phyloP scores from a whole-genome alignment of 2,797 vertebrate genomes.

The Hipposideros larvatus region DNA sequence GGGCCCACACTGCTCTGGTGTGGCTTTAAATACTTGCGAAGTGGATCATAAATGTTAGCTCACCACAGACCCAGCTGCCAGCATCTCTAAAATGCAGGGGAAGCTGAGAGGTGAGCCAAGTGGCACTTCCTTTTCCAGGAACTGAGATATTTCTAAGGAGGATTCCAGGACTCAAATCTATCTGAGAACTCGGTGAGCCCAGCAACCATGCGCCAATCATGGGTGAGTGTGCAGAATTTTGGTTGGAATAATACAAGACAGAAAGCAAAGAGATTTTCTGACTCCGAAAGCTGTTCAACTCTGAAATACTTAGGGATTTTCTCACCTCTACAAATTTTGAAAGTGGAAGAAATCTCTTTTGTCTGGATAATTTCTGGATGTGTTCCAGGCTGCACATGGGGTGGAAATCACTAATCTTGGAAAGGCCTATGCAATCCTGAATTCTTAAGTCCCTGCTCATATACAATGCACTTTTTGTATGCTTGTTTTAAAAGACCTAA shows the following conservation, averaged over 20 bases:
- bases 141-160: background rate
- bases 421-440: background rate
- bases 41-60: background rate
- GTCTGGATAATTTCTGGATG: background rate
- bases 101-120: background rate
- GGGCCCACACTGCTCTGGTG: background rate
- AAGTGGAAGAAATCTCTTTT: background rate
- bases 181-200: background rate
- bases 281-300: background rate
- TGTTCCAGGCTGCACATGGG: background rate
- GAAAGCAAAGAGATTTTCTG: background rate
- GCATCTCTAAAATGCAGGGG: background rate
- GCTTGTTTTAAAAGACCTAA: background rate
- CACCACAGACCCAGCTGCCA: background rate
- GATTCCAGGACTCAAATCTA: background rate
- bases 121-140: background rate
- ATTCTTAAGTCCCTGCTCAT: background rate
- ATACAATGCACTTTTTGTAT: background rate
- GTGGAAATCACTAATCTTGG: background rate
- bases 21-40: background rate
- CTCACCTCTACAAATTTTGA: background rate
- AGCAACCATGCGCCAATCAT: background rate
- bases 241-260: background rate
- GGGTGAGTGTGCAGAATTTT: background rate
- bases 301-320: background rate